These are phyloP conservation scores for Stylophora pistillata DNA, from an alignment of 64 coral and sea anemone species.

Conservation along the genomic window DNA sequence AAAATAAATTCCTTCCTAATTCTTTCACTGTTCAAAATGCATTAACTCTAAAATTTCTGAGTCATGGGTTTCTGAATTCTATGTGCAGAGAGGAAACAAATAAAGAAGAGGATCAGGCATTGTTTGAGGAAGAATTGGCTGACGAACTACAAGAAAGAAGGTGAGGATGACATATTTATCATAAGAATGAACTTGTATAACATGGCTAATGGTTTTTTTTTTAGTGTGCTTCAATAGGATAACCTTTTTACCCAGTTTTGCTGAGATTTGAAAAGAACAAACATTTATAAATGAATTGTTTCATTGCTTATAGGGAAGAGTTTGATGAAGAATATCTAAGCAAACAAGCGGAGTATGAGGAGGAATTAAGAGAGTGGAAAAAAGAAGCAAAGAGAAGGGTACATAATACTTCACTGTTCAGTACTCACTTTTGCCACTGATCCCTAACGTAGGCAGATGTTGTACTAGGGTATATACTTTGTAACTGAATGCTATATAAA, in stretches of 20 bases:
- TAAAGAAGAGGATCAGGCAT: slow-evolving; percentile 62
- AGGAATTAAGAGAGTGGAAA: slow-evolving; percentile 82
- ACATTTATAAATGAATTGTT: background rate
- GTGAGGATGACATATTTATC: background rate
- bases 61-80: background rate
- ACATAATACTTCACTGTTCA: background rate
- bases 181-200: background rate
- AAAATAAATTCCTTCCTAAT: too few species aligned
- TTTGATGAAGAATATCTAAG: slow-evolving; percentile 68
- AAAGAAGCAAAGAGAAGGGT: slow-evolving; percentile 83
- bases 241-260: background rate
- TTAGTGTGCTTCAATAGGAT: background rate
- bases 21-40: too few species aligned
- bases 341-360: slow-evolving; percentile 63
- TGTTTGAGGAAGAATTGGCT: slow-evolving; percentile 71
- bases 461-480: too few species aligned
- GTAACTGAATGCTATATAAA: too few species aligned
- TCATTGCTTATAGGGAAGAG: slow-evolving; percentile 62
- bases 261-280: background rate
- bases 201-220: too few species aligned
- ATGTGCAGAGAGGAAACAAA: slow-evolving; percentile 66
- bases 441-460: too few species aligned
- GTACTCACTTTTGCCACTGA: background rate
- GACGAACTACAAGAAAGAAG: slow-evolving; percentile 92
- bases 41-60: background rate